Evolutionary conservation across 1,140 invertebrate species (phyloP).

Genomic region (Nixonia krombeini): DNA sequence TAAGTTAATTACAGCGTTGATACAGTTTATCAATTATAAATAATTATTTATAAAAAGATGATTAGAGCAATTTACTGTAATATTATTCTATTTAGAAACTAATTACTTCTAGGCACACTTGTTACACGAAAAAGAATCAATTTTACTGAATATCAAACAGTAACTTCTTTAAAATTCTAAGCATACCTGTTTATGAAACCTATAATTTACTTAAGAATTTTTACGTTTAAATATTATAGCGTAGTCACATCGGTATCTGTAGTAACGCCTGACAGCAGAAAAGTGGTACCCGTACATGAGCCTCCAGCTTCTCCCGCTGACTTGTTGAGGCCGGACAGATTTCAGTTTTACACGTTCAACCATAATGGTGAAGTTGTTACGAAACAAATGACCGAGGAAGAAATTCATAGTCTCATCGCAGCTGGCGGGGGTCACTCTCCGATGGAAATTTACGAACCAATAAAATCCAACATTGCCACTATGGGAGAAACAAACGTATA

Average conservation of each 20-base stretch:
- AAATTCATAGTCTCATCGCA: conserved; percentile 87
- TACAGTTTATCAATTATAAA: no score
- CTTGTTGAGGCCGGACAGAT: conserved; percentile 82
- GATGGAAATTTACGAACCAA: conserved; percentile 57
- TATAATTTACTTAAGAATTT: neutral
- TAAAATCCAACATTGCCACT: conserved; percentile 26
- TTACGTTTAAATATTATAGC: conserved; percentile 54
- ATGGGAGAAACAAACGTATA: conserved; percentile 34
- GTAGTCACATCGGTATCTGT: conserved; percentile 76
- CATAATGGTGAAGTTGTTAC: conserved; percentile 85
- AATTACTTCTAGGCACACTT: no score
- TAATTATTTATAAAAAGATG: no score
- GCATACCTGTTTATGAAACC: no score
- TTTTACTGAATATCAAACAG: no score
- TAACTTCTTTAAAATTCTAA: no score
- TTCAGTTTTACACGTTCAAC: conserved; percentile 88
- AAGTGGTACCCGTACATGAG: conserved; percentile 39
- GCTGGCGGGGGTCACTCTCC: conserved; percentile 76
- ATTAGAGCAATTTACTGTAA: no score
- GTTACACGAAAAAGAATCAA: no score
- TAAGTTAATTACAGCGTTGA: no score
- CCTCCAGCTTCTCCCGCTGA: conserved; percentile 80
- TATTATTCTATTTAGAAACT: no score
- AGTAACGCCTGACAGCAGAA: conserved; percentile 73
- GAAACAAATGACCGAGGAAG: conserved; percentile 84